These are phyloP conservation scores for Meriones psammophilus DNA, from an alignment of 2,797 vertebrate species.

Conservation along the genomic window DNA sequence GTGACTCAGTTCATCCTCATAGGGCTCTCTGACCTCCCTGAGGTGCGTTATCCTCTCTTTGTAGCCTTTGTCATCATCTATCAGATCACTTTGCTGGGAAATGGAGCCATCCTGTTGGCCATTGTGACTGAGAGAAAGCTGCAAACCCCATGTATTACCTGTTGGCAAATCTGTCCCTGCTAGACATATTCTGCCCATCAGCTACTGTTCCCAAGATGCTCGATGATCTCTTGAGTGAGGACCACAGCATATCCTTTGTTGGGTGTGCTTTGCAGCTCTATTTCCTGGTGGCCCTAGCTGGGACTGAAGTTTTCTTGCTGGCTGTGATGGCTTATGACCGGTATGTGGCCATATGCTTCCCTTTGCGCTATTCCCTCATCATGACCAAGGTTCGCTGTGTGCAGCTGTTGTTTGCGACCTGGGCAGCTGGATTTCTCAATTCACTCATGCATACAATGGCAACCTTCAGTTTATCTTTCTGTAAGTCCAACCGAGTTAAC, in stretches of 20 bases:
- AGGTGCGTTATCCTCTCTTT: slow-evolving; percentile 22
- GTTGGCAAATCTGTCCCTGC: slow-evolving; percentile 48
- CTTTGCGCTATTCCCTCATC: not conserved
- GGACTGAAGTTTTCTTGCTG: slow-evolving; percentile 43
- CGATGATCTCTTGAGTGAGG: slow-evolving; percentile 18
- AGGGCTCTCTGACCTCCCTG: slow-evolving; percentile 26
- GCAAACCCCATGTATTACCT: slow-evolving; percentile 62
- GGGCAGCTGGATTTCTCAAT: slow-evolving; percentile 40
- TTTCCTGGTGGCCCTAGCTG: slow-evolving; percentile 37
- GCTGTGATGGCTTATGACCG: slow-evolving; percentile 45
- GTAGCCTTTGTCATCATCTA: slow-evolving; percentile 40
- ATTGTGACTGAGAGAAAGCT: slow-evolving; percentile 28
- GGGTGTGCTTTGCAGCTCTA: slow-evolving; percentile 46
- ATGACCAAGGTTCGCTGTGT: not conserved
- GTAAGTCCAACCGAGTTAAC: too few relatives aligned
- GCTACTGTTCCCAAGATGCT: slow-evolving; percentile 60
- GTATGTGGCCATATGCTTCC: slow-evolving; percentile 59
- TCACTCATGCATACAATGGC: slow-evolving; percentile 5
- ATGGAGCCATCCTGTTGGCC: slow-evolving; percentile 52
- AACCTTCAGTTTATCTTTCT: too few relatives aligned
- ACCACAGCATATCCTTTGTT: slow-evolving; percentile 9
- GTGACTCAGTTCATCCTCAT: slow-evolving; percentile 45
- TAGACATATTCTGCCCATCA: slow-evolving; percentile 58
- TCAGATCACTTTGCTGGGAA: slow-evolving; percentile 37
- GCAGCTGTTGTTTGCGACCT: not conserved